A percentile compares a stretch with the other conserved stretches of the same genome.
These are phyloP conservation scores for Typhlomys cinereus DNA, from an alignment of 2,113 vertebrate species.

Conservation along the genomic window DNA sequence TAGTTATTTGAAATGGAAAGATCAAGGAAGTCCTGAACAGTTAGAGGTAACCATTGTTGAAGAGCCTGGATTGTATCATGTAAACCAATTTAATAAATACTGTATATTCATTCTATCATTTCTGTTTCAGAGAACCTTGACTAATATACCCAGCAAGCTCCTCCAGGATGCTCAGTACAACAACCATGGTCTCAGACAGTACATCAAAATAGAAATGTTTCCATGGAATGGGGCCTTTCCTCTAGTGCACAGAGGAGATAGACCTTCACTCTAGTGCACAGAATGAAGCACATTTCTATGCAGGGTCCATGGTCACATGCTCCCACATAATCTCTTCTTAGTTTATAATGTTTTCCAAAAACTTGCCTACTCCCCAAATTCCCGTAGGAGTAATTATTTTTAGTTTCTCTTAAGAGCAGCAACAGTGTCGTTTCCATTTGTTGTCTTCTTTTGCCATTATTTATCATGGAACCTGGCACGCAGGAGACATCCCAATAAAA, in stretches of 20 bases:
- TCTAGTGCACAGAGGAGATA: rapidly evolving
- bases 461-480: neutral
- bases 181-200: neutral
- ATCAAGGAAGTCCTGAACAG: too few species aligned
- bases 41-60: too few species aligned
- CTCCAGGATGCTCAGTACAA: neutral
- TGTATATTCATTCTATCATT: too few species aligned
- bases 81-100: too few species aligned
- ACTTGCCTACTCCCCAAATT: neutral
- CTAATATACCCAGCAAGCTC: neutral
- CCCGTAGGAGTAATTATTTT: neutral
- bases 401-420: neutral
- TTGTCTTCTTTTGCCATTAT: neutral
- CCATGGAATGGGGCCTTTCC: neutral
- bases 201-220: neutral
- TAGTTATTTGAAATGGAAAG: too few species aligned
- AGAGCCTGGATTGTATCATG: too few species aligned
- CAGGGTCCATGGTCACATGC: neutral
- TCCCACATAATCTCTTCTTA: too few species aligned
- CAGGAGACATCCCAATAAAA: neutral
- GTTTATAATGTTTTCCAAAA: neutral
- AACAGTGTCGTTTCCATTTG: neutral
- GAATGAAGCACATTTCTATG: neutral
- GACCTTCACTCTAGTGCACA: neutral
- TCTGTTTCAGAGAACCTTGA: too few species aligned